Base-by-base conservation (phyloP, 2,113 vertebrate genomes). In the Phoenicopterus ruber region DNA sequence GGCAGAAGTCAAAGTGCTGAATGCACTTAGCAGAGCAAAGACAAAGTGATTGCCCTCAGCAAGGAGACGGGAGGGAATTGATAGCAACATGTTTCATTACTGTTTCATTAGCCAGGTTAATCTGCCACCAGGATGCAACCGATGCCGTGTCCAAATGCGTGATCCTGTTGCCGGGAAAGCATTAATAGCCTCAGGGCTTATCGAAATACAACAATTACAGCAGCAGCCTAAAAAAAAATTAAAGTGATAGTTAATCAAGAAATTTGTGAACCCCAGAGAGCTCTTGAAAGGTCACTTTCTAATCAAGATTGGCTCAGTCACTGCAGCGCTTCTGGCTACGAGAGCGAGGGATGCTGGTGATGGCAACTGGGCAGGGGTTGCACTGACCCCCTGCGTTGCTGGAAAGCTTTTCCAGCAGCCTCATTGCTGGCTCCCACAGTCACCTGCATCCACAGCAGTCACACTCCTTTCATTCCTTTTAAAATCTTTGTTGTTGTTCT, bases 81-180 rank as follows among this genome's bases (percentile, higher is more conserved):
- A 82, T 15, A 71, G 73, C 49, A 83, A 62, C 22, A 2, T 17
- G 32, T 13, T 66, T 44, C 62, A n/a, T 63, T n/a, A 28, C 40
- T 52, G 57, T 79, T 82, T 85, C 18, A 10, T 86, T 76, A 88
- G 42, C 18, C 61, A 59, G 34, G 9, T 76, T 82, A 61, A 54
- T 46, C 47, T 85, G 40, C 47, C 34, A 61, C 46, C 67, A 59
- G 67, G 54, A 67, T n/a, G 36, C 36, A 63, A 82, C 20, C 2
- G 0, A 44, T 32, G 32, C 7, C 1, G 0, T 17, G 17, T 62
- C 46, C 62, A 40, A 44, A 61, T 17, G 49, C 20, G 44, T 28
- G 66, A 76, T 54, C 55, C 49, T 3, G 0, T n/a, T 58, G 44
- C 67, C 3, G 2, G 65, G 44, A 81, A 91, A 82, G 63, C 67